These are phyloP conservation scores for Rotaria macrura DNA, from an alignment of 2,888 invertebrate species.

Conservation along the genomic window DNA sequence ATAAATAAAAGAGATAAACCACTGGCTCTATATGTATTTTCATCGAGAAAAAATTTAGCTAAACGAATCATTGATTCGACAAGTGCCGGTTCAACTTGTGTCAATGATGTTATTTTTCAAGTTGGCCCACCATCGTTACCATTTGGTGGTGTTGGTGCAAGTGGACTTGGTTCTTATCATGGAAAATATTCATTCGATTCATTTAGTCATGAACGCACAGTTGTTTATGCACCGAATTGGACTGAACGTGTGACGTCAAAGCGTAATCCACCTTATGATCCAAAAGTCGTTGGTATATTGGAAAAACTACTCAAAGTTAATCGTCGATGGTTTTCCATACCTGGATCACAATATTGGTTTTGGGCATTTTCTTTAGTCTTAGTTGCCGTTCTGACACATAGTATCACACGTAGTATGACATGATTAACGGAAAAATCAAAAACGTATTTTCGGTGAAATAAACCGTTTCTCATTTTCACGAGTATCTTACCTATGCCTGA, in stretches of 20 bases:
- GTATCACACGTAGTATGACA: no score
- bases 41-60: conserved; percentile 56
- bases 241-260: neutral
- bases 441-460: no score
- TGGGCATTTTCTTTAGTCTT: no score
- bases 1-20: conserved; percentile 79
- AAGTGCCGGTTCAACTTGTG: conserved; percentile 66
- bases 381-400: no score
- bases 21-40: conserved; percentile 75
- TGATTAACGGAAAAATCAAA: no score
- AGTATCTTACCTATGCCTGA: no score
- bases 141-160: conserved; percentile 87
- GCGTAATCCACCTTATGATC: neutral
- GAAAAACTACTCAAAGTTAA: neutral
- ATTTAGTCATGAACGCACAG: conserved; percentile 62
- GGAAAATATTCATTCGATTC: conserved; percentile 74
- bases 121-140: conserved; percentile 61
- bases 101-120: conserved; percentile 80
- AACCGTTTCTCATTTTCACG: no score
- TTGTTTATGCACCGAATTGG: neutral
- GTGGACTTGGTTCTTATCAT: conserved; percentile 78
- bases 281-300: neutral
- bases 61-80: conserved; percentile 62
- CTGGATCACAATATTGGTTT: neutral
- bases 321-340: neutral